Base-by-base conservation (phyloP, 92 coral and sea anemone genomes). In the Epizoanthus ramosus region DNA sequence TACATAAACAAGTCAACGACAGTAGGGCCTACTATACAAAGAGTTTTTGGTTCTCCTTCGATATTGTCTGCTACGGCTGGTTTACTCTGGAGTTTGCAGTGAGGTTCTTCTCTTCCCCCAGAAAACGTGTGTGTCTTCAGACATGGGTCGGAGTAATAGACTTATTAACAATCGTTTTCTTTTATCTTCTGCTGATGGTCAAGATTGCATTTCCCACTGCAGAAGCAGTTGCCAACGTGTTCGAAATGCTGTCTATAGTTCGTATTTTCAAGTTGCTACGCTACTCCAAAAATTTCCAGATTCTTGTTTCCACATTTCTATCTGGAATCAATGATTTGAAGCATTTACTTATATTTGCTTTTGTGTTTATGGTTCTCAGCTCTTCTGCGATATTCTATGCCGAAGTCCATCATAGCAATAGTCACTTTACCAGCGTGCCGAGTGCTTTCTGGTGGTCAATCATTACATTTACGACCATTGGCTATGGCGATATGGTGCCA, bases 381-480 rank as follows among this genome's bases (percentile, higher is more conserved):
- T 92, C 98, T 1, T 91, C 92, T 60, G 92, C 93, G 24, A 87
- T 93, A 1, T 92, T 83, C 69, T 85, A 71, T 63, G 95, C 91
- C 43, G 98, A 93, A 52, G 45, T 68, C 1, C 85, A 85, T 24
- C 68, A 84, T 10, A 67, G 63, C 14, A 79, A 84, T 7, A 85
- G 80, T 25, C 57, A 68, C 24, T 93, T 93, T 81, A 21, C 83
- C 7, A 93, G 98, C 79, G 87, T 93, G 3, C 98, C 98, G 5
- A 91, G 87, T 82, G 87, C 94, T 0, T 93, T 93, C 87, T 93
- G 98, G 98, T 93, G 98, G 98, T 87, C 98, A 2, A 89, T 93
- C 31, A 87, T 93, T 0, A 93, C 98, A 23, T 89, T 93, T 2
- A 91, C 95, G 16, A 93, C 98, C 0, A 92, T 93, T 16, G 98